Evolutionary conservation across 2,797 vertebrate species (phyloP), one percentile per base, ranked within the genome.

Genomic region (Sciurus carolinensis): DNA sequence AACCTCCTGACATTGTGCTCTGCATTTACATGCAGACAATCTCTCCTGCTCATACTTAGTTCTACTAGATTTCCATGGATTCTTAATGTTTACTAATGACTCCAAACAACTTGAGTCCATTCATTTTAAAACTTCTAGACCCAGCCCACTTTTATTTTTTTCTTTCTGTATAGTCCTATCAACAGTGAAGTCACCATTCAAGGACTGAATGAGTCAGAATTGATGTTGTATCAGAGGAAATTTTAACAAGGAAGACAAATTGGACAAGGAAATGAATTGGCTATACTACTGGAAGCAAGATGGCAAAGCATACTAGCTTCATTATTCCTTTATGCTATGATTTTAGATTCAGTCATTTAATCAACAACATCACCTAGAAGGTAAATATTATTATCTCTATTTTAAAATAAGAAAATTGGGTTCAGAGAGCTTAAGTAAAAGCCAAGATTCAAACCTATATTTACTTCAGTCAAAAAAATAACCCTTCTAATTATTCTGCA

Each of bases 321-420:
- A 33, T 28, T 73, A 44, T 57, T 83, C 2, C 12, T 81, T 83
- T 87, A 44, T 91, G 18, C 15, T 76, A 14, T 47, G 47, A 84
- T 91, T 87, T 91, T 77, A 7, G 57, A 66, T 42, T 76, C 86
- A 90, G 14, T 47, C 14, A 36, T 54, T 90, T 17, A 84, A 42
- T 66, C 28, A 9, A 20, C 3, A 67, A 47, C 2, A 80, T 66
- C 14, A 42, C 67, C 93, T 30, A 75, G 7, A 17, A 91, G 36
- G 17, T 47, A 59, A 71, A 54, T 59, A 76, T 57, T 66, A 79
- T 72, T 1, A 4, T 54, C 26, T 92, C 44, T 11, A 71, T 89
- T 92, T 95, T 82, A 91, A 73, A 24, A 73, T 90, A 44, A 90
- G 72, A 71, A 96, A 73, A 79, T 17, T 85, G 5, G 18, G 22